Evolutionary conservation across 2,888 invertebrate genomes (phyloP).

Genomic region (Hyles lineata): DNA sequence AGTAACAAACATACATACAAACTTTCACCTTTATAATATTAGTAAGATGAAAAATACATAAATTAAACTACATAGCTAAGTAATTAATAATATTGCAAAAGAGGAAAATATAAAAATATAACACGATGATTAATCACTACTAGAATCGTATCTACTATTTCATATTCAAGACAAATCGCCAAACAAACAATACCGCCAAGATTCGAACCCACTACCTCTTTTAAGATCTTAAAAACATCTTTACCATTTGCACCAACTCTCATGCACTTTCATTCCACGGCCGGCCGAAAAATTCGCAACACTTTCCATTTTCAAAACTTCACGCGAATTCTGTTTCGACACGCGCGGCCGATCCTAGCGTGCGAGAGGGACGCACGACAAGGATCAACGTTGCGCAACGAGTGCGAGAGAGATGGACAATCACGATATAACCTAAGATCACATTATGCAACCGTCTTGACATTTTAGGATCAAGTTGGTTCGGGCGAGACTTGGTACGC

Average conservation of each 20-base stretch:
- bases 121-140: no score
- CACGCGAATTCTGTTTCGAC: slow-evolving; percentile 32
- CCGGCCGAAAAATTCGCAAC: slow-evolving; percentile 28
- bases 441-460: slow-evolving; percentile 27
- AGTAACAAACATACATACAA: no score
- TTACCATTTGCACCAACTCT: neutral
- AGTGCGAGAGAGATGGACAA: slow-evolving; percentile 32
- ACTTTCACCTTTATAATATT: no score
- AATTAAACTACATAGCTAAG: no score
- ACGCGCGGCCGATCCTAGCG: slow-evolving; percentile 17
- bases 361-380: slow-evolving; percentile 28
- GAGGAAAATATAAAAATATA: no score
- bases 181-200: neutral
- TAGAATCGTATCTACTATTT: no score
- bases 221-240: neutral
- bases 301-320: slow-evolving; percentile 32
- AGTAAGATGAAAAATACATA: no score
- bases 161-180: no score
- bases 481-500: neutral
- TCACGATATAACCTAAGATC: slow-evolving; percentile 17
- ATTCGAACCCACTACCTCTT: neutral
- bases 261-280: slow-evolving; percentile 19
- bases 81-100: no score
- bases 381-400: slow-evolving; percentile 32
- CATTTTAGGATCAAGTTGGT: slow-evolving; percentile 18